phyloP scores from a whole-genome alignment of 2,888 invertebrate species.

The Apamea crenata region DNA sequence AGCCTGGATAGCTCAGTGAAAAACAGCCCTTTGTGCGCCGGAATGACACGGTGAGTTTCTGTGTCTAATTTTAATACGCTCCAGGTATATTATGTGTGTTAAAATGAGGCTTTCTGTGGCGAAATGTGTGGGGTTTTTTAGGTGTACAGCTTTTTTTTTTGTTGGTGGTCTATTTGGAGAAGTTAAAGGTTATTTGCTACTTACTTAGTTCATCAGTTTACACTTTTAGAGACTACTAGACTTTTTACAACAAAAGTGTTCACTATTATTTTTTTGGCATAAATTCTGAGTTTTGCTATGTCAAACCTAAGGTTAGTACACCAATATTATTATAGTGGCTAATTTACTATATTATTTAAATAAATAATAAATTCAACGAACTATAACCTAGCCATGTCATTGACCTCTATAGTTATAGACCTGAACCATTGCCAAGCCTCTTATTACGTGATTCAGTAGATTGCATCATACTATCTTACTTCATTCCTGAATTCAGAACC shows the following conservation, averaged over 20 bases:
- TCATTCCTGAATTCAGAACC: not conserved
- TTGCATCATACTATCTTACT: constrained; percentile 24
- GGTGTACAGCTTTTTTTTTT: not conserved
- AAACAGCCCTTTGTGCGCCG: constrained; percentile 80
- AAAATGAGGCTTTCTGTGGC: constrained; percentile 41
- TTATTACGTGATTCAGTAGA: constrained; percentile 14
- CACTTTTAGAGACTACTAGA: not conserved
- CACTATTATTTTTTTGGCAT: not conserved
- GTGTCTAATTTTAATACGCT: constrained; percentile 62
- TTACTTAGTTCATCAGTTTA: constrained; percentile 12
- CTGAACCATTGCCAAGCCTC: constrained; percentile 27
- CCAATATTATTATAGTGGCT: not conserved
- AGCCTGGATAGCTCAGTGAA: constrained; percentile 86
- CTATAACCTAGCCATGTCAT: constrained; percentile 14
- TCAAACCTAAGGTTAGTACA: not conserved
- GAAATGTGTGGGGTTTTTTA: constrained; percentile 28
- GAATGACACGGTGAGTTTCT: constrained; percentile 87
- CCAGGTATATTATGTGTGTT: constrained; percentile 56
- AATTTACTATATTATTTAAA: not conserved
- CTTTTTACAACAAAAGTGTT: not conserved
- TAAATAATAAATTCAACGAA: not conserved
- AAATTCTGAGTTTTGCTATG: not conserved
- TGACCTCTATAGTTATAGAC: constrained; percentile 19
- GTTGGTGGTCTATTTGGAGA: constrained; percentile 4
- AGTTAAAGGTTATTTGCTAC: not conserved